Evolutionary conservation across 2,113 vertebrate genomes (phyloP), one percentile per base, ranked within the genome.

Genomic region (Carassius auratus): DNA sequence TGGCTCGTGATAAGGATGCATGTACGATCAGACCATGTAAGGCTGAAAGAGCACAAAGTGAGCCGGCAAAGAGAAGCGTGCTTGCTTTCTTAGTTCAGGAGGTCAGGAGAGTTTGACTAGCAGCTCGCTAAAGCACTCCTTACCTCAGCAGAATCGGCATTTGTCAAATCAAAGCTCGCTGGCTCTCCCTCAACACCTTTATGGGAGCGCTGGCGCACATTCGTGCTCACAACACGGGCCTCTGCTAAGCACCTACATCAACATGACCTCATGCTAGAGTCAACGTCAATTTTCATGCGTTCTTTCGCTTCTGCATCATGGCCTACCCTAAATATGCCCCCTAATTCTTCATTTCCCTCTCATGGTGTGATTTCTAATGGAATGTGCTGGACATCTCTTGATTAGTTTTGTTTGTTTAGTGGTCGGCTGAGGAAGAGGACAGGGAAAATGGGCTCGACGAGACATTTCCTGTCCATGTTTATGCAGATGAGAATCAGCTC

Each of bases 401-500:
- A 80, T 84, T 88, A 86, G 80, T 36, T 73, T 33, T 88, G 80
- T 88, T 84, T 88, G 75, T 86, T 86, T 86, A 86, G 66, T 69
- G 66, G 30, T 76, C 76, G 36, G 79, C 68, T 14, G 66, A 89
- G 90, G 90, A 85, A 91, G 91, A 92, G 86, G 89, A 90, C 87
- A 87, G 84, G 91, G 89, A 93, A 93, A 93, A 94, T 91, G 91
- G 88, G 90, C 90, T 89, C 87, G 89, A 90, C 87, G 90, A 93
- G 90, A 93, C 91, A 93, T 95, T 95, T 95, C 93, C 93, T 93
- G 93, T 91, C 87, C 90, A 91, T 88, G 91, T 92, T 94, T 94
- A 93, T 94, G 94, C 93, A 93, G 93, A 94, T 92, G 89, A 92
- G 90, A 77, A 90, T 90, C 91, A 92, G 91, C 91, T 90, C 83